Base-by-base conservation (phyloP, 2,113 vertebrate species). In the Dasyurus viverrinus region DNA sequence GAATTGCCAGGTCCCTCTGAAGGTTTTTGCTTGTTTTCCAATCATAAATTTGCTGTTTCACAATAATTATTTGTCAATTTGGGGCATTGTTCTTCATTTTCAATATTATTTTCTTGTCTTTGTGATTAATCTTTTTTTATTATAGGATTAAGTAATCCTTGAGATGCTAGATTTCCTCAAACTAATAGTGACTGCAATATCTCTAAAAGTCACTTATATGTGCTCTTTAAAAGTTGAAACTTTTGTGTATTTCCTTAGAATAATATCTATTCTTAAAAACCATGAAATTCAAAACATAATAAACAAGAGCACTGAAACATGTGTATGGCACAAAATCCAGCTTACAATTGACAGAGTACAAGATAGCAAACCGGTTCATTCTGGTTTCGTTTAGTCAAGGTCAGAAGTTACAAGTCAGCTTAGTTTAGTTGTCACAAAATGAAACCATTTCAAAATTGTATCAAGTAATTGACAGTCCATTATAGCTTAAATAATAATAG, bases 261-360 rank as follows among this genome's bases (percentile, higher is more conserved):
- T n/a, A 76, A 84, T 84, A 84, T n/a, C 68, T n/a, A 76, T 84
- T 84, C 36, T 84, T 84, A 84, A 84, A 84, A 84, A 84, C 57
- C 11, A 76, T n/a, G 36, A 76, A n/a, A 76, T 76, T 76, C 19
- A 76, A 76, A 76, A n/a, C 5, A n/a, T 36, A 76, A n/a, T 36
- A 76, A 76, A n/a, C 36, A n/a, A 76, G 16, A 76, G 5, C 36
- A n/a, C 19, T n/a, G 14, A 76, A 7, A n/a, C 16, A n/a, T 76
- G 36, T 42, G 4, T n/a, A 76, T 76, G 36, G 1, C 6, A n/a
- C 36, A n/a, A 76, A 76, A 76, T 84, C 19, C 16, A 84, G 68
- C 6, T 42, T 22, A 84, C 16, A 42, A 84, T 4, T 84, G 36
- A 84, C n/a, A 42, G 68, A 84, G 68, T 84, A 84, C 16, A 76